Conservation (phyloP, 2,888 invertebrate genomes). For the Philereme vetulata region DNA sequence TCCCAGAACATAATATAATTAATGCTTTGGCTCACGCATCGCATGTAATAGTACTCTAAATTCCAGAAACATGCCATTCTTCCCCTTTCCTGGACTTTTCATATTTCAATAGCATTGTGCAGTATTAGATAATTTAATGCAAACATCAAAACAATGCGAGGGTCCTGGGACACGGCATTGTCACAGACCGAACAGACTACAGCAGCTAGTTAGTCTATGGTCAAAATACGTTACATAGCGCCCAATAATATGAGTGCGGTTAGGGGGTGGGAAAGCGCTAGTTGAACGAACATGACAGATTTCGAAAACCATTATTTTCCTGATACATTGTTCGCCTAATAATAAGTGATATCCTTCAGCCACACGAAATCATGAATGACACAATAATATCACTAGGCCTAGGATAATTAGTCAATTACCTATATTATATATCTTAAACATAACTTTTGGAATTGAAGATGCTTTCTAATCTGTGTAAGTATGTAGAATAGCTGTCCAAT, state of each 20-base stretch:
- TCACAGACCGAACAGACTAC: constrained; percentile 4
- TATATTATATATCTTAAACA: too few species aligned
- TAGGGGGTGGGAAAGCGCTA: too few species aligned
- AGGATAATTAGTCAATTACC: too few species aligned
- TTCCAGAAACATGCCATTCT: constrained; percentile 1
- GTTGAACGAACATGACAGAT: too few species aligned
- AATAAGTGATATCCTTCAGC: too few species aligned
- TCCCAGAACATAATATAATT: background rate
- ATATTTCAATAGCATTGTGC: constrained; percentile 4
- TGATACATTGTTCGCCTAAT: too few species aligned
- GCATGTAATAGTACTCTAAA: constrained; percentile 6
- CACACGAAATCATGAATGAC: too few species aligned
- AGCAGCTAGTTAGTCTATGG: background rate
- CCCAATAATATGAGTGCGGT: too few species aligned
- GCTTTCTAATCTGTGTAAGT: constrained; percentile 1
- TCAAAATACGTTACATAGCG: background rate
- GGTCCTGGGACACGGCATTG: constrained; percentile 5
- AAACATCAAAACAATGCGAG: constrained; percentile 19
- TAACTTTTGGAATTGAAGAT: background rate
- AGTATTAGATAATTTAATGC: constrained; percentile 17
- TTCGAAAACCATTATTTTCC: too few species aligned
- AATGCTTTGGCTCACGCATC: constrained; percentile 1
- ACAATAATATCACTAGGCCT: too few species aligned
- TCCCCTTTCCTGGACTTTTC: constrained; percentile 1
- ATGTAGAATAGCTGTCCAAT: constrained; percentile 10